Evolutionary conservation across 2,797 vertebrate genomes (phyloP).

Genomic region (Scomberomorus guttatus): DNA sequence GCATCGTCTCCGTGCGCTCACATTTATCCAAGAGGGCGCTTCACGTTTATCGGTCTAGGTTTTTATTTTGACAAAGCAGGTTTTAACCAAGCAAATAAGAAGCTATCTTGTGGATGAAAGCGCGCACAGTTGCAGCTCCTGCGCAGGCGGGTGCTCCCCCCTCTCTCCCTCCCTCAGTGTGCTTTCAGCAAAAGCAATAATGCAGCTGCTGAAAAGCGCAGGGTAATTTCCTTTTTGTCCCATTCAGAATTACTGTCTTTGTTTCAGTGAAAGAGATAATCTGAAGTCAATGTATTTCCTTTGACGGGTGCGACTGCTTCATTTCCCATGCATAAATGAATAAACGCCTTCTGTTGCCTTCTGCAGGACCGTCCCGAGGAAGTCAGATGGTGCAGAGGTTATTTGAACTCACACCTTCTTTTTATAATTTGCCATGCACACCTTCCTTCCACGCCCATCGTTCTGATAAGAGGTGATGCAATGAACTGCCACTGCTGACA

Average conservation of each 20-base stretch:
- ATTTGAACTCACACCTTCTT: neutral
- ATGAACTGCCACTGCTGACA: constrained; percentile 6
- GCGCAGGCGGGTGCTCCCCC: constrained; percentile 7
- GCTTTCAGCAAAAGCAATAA: constrained; percentile 20
- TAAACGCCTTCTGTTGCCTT: neutral
- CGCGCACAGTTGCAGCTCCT: constrained; percentile 21
- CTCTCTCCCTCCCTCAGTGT: constrained; percentile 1
- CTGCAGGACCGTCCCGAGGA: constrained; percentile 62
- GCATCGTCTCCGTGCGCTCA: constrained; percentile 56
- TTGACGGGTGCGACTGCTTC: neutral
- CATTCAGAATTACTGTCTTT: neutral
- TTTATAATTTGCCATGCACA: neutral
- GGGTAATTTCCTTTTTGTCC: neutral
- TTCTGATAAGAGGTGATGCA: constrained; percentile 48
- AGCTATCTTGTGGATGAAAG: constrained; percentile 11
- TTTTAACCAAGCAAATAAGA: constrained; percentile 16
- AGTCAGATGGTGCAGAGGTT: constrained; percentile 45
- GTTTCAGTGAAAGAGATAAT: neutral
- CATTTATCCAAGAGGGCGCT: constrained; percentile 18
- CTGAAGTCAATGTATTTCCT: rapidly evolving
- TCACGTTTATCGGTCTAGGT: neutral
- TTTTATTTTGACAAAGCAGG: constrained; percentile 9
- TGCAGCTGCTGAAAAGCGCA: constrained; percentile 37
- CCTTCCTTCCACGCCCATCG: constrained; percentile 35
- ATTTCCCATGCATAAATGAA: constrained; percentile 18